These are phyloP conservation scores for Asarcornis scutulata DNA, from an alignment of 2,113 vertebrate species.

Conservation along the genomic window DNA sequence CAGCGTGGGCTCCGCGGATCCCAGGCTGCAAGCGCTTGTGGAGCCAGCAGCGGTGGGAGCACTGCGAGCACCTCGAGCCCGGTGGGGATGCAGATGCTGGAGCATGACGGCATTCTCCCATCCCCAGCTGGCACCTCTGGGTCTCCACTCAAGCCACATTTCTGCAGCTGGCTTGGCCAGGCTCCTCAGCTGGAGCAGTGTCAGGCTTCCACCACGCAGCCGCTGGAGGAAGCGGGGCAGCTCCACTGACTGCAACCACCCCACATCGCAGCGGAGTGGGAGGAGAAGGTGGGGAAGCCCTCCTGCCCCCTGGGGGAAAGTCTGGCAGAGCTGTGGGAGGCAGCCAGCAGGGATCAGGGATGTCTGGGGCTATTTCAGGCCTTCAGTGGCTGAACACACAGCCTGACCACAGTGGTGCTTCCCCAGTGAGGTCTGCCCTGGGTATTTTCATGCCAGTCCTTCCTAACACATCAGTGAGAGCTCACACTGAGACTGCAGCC, in stretches of 20 bases:
- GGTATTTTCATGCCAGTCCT: no score
- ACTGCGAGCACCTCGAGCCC: neutral
- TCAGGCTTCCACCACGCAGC: neutral
- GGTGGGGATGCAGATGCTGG: rapidly evolving
- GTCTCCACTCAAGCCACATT: neutral
- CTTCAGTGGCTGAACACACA: neutral
- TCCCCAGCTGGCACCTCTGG: neutral
- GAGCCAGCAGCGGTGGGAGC: neutral
- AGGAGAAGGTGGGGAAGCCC: neutral
- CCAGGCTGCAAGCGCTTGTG: neutral
- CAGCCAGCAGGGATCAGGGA: rapidly evolving
- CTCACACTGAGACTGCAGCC: neutral
- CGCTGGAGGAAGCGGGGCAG: neutral
- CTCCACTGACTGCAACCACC: neutral
- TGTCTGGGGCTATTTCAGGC: neutral
- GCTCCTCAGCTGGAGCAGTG: neutral
- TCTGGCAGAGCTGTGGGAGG: rapidly evolving
- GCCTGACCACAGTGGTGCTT: neutral
- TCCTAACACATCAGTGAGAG: rapidly evolving
- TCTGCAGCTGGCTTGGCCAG: neutral
- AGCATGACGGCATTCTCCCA: rapidly evolving
- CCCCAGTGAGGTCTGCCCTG: neutral
- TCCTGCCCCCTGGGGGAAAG: neutral
- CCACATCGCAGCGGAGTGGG: neutral
- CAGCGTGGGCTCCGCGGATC: rapidly evolving